Base-by-base conservation (phyloP, 2,113 vertebrate genomes). In the Caracal caracal region DNA sequence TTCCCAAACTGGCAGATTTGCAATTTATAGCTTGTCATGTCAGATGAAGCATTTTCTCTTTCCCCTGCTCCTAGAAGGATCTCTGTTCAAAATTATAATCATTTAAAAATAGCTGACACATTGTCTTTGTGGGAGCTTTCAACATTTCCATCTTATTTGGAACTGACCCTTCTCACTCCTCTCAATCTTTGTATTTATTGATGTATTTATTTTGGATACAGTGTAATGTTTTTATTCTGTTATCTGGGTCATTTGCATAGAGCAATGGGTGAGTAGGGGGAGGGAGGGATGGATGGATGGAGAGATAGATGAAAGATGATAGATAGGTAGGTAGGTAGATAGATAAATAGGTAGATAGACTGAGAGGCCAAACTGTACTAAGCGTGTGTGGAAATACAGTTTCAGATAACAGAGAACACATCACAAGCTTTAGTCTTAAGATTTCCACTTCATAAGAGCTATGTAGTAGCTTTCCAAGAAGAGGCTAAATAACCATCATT, bases 1-100 rank as follows among this genome's bases (percentile, higher is more conserved):
- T 88, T 94, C 4, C 65, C 37, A 81, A 94, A 92, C 40, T 65
- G 59, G 35, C 2, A 30, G 59, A 70, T 87, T 96, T 94, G 56
- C 35, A 79, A 6, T 40, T 53, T 85, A 87, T 93, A 93, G 73
- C 85, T 96, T 96, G 6, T 92, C 79, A 4, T 95, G 93, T 93
- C 92, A 96, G 71, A 94, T 84, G 47, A 90, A 88, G 20, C 53
- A 70, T 88, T 87, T 95, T 92, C 56, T 96, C 81, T 94, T 95
- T 47, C 15, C 17, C 61, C 75, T 84, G n/a, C 70, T 40, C 33
- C 16, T 84, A 75, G 33, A 59, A 59, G 63, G 75, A 83, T 95
- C 83, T 91, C 40, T 65, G 82, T 65, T 96, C 75, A 40, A 26
- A 96, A 92, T 65, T 71, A 47, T 11, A 91, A 19, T 93, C 47